Conservation (phyloP, 2,797 vertebrate species). For the Sarcoramphus papa region DNA sequence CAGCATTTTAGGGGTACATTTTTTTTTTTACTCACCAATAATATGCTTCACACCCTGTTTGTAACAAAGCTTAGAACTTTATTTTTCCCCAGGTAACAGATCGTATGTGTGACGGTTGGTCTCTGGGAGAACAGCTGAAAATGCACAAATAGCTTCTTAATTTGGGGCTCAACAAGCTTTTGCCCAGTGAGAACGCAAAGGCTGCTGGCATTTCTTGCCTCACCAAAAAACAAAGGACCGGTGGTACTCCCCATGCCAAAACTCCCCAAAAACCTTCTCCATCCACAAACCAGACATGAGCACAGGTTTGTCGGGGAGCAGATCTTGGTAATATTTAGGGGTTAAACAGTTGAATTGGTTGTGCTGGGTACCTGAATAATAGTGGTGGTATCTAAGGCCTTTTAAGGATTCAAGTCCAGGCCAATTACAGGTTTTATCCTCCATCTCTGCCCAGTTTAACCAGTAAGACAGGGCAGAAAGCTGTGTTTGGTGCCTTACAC, state of each 20-base stretch:
- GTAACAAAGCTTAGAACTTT: background rate
- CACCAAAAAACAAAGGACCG: rapidly evolving
- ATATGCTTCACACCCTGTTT: background rate
- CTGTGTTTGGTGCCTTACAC: background rate
- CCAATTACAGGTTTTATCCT: background rate
- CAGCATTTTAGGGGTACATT: background rate
- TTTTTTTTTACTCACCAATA: background rate
- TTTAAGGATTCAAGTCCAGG: background rate
- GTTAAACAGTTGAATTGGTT: background rate
- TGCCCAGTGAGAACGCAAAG: background rate
- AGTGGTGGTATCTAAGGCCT: too few species aligned
- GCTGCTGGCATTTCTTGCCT: background rate
- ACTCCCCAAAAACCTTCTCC: background rate
- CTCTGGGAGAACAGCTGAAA: background rate
- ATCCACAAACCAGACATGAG: background rate
- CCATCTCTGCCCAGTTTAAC: background rate
- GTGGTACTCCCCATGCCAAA: background rate
- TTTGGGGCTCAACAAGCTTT: background rate
- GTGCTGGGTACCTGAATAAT: background rate
- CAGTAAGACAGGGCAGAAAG: background rate
- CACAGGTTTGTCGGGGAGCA: background rate
- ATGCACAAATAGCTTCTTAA: background rate
- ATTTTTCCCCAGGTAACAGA: background rate
- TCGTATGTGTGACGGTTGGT: rapidly evolving
- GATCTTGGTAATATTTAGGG: background rate